Percentiles rank a stretch among this genome's conserved stretches.
phyloP scores from a whole-genome alignment of 2,797 vertebrate species.

The Dipus sagitta region DNA sequence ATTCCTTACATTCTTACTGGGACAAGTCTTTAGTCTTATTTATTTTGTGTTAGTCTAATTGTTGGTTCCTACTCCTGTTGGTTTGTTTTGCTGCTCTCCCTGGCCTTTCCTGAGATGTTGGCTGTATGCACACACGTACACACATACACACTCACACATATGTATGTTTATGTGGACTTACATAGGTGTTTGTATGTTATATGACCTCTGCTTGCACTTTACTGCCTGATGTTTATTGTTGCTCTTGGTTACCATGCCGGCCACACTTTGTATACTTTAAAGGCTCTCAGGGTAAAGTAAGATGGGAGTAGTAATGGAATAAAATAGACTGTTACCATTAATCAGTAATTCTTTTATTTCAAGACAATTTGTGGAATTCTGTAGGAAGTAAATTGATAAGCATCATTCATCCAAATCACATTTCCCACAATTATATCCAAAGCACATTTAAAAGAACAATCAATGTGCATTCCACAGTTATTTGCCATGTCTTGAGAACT shows the following conservation, averaged over 20 bases:
- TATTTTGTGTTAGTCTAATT: background rate
- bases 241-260: constrained; percentile 12
- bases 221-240: constrained; percentile 2
- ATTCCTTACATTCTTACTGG: constrained; percentile 11
- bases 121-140: background rate
- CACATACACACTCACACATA: background rate
- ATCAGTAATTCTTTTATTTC: constrained; percentile 75
- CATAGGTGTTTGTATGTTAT: background rate
- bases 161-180: background rate
- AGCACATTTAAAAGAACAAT: constrained; percentile 74
- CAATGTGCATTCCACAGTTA: constrained; percentile 63
- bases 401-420: constrained; percentile 72
- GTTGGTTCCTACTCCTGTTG: background rate
- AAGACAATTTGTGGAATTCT: constrained; percentile 83
- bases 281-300: constrained; percentile 67
- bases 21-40: constrained; percentile 6
- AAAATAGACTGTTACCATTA: constrained; percentile 69
- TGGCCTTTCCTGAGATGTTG: constrained; percentile 17
- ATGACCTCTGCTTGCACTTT: constrained; percentile 6
- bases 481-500: constrained; percentile 63
- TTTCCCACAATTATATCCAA: constrained; percentile 79
- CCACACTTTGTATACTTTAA: constrained; percentile 53
- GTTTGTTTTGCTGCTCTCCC: background rate
- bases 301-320: constrained; percentile 73
- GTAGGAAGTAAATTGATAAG: constrained; percentile 81